phyloP scores from a whole-genome alignment of 1,140 invertebrate species.

The Drosophila tropicalis region DNA sequence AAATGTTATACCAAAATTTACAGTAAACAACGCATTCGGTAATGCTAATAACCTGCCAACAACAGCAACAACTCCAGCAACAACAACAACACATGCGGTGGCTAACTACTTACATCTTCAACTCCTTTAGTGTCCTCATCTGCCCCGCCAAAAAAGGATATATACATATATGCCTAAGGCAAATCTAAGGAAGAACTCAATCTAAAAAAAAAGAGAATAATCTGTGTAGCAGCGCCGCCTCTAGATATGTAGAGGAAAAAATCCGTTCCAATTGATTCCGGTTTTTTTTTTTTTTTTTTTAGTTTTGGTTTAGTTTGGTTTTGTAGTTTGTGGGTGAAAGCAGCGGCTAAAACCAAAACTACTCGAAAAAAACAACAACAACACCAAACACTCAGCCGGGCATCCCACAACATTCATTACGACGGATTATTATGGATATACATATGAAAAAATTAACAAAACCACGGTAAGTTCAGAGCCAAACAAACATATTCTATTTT shows the following conservation, averaged over 20 bases:
- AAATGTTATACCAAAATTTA: conserved; percentile 63
- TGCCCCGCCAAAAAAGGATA: background rate
- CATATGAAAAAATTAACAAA: conserved; percentile 77
- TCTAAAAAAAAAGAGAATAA: background rate
- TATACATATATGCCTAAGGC: background rate
- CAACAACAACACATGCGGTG: conserved; percentile 63
- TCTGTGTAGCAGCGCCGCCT: no score
- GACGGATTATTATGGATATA: conserved; percentile 61
- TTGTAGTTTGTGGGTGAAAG: conserved; percentile 24
- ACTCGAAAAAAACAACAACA: conserved; percentile 29
- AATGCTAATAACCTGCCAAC: conserved; percentile 67
- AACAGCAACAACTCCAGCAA: conserved; percentile 29
- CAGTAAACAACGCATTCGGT: conserved; percentile 21
- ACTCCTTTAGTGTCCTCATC: conserved; percentile 14
- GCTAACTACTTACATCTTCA: conserved; percentile 30
- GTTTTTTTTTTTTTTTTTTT: conserved; percentile 2
- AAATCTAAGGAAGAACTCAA: background rate
- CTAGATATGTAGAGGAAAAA: background rate
- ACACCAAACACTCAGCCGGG: conserved; percentile 17
- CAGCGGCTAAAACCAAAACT: background rate
- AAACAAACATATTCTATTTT: no score
- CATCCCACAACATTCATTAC: conserved; percentile 34
- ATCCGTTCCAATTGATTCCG: conserved; percentile 23
- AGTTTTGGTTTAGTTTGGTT: conserved; percentile 35
- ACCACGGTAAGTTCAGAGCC: conserved; percentile 58